Conservation (phyloP, 2,113 vertebrate genomes). For the Bubo scandiacus region DNA sequence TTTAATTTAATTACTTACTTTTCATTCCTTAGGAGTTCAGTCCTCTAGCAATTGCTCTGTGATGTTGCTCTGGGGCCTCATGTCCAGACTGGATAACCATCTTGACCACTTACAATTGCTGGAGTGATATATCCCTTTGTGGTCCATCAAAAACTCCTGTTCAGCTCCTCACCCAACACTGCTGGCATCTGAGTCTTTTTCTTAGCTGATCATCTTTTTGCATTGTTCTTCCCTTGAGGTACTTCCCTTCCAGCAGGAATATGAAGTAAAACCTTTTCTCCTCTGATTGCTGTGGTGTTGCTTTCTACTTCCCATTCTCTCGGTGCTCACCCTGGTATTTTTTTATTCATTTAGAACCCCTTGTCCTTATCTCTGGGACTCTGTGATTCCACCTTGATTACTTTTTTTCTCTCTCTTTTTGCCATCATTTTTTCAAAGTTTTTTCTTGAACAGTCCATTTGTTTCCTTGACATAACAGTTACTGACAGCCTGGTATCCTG, state of each 20-base stretch:
- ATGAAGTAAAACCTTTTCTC: not conserved
- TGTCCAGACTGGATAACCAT: not conserved
- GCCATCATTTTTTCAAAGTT: not conserved
- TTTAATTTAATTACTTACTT: not conserved
- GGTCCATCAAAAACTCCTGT: not conserved
- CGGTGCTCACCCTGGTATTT: not conserved
- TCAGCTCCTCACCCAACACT: not conserved
- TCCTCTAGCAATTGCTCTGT: not conserved
- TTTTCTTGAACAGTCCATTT: slow-evolving; percentile 21
- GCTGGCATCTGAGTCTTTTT: not conserved
- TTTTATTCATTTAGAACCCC: not conserved
- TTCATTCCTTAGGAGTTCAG: not conserved
- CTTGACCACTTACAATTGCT: not conserved
- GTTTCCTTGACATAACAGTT: slow-evolving; percentile 45
- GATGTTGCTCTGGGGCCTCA: not conserved
- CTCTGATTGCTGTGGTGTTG: not conserved
- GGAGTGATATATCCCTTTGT: not conserved
- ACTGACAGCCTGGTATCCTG: slow-evolving; percentile 38
- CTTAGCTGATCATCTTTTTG: not conserved
- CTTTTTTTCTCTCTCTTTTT: not conserved
- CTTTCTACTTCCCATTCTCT: not conserved
- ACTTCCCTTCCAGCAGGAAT: not conserved
- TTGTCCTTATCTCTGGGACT: not conserved
- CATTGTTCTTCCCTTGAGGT: not conserved
- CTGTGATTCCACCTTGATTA: not conserved